Evolutionary conservation across 2,113 vertebrate genomes (phyloP), one percentile per base, ranked within the genome.

Genomic region (Eira barbara): DNA sequence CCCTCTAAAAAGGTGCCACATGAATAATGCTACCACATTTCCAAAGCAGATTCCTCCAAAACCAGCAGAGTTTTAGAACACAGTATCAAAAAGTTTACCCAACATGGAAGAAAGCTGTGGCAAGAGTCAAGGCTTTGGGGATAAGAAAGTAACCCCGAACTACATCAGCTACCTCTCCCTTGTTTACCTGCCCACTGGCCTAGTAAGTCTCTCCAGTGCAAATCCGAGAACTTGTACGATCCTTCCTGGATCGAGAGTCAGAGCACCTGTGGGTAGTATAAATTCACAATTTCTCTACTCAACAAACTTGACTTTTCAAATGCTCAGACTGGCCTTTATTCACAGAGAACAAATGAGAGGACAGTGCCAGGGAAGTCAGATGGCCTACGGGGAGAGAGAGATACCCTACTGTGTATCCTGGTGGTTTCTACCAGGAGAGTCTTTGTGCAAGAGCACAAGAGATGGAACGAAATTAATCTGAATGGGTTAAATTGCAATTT

Each of bases 31-130:
- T 27, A 42, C 13, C 21, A 36, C 0, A 10, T 34, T 49, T 93
- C 18, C 59, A 95, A 89, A 87, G 21, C 55, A 85, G 47, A 83
- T 61, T 74, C 18, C 31, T 85, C 31, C 42, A 83, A 91, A 91
- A 76, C 6, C n/a, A 59, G 34, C 21, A n/a, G 74, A 49, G 27
- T 81, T 85, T 81, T 91, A 61, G 18, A 93, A 36, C 9, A 87
- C 7, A 11, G 34, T 67, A 45, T 34, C 25, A 83, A 74, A 65
- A 80, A 29, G 2, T 49, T 71, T 7, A 39, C 23, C 69, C 71
- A 73, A 34, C 59, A 42, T n/a, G 67, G 3, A 81, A 86, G 36
- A 57, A 45, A 81, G 39, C 18, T 80, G 4, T 6, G 71, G 42
- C 31, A 34, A 27, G 92, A 36, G 21, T 18, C 76, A 18, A 61